These are phyloP conservation scores for Isoperla grammatica DNA, from an alignment of 2,888 invertebrate species.

Conservation along the genomic window DNA sequence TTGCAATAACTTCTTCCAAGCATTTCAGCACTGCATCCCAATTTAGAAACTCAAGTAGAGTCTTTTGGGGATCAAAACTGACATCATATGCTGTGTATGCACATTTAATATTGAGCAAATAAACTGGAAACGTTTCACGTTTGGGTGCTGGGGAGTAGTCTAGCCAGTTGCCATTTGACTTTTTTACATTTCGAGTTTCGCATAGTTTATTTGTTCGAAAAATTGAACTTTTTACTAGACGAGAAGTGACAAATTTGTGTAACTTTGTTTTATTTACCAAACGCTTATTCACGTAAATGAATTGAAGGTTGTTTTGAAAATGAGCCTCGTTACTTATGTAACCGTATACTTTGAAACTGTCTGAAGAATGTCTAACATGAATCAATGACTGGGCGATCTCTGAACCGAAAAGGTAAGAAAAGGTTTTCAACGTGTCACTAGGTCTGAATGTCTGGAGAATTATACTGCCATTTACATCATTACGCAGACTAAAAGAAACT, in stretches of 20 bases:
- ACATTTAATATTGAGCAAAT: slow-evolving; percentile 51
- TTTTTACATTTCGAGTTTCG: slow-evolving; percentile 25
- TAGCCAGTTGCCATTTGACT: slow-evolving; percentile 23
- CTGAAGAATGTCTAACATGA: slow-evolving; percentile 42
- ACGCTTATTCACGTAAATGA: slow-evolving; percentile 61
- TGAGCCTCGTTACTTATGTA: slow-evolving; percentile 50
- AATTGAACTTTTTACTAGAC: slow-evolving; percentile 38
- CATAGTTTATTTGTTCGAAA: slow-evolving; percentile 22
- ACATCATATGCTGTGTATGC: slow-evolving; percentile 48
- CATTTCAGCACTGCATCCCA: slow-evolving; percentile 46
- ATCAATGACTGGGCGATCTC: slow-evolving; percentile 41
- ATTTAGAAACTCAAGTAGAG: slow-evolving; percentile 50
- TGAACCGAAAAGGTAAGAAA: slow-evolving; percentile 47
- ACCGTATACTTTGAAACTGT: slow-evolving; percentile 51
- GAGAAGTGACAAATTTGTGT: slow-evolving; percentile 44
- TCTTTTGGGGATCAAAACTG: slow-evolving; percentile 47
- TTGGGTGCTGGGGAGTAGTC: slow-evolving; percentile 22
- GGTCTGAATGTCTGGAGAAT: slow-evolving; percentile 55
- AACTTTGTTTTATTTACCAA: slow-evolving; percentile 50
- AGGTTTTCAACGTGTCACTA: slow-evolving; percentile 49
- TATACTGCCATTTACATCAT: slow-evolving; percentile 56
- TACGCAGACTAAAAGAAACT: slow-evolving; percentile 60
- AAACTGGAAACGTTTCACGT: slow-evolving; percentile 42
- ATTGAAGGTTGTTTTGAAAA: slow-evolving; percentile 49
- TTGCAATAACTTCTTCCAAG: slow-evolving; percentile 41